Conservation (phyloP, 2,888 invertebrate genomes). For the Atethmia centrago region DNA sequence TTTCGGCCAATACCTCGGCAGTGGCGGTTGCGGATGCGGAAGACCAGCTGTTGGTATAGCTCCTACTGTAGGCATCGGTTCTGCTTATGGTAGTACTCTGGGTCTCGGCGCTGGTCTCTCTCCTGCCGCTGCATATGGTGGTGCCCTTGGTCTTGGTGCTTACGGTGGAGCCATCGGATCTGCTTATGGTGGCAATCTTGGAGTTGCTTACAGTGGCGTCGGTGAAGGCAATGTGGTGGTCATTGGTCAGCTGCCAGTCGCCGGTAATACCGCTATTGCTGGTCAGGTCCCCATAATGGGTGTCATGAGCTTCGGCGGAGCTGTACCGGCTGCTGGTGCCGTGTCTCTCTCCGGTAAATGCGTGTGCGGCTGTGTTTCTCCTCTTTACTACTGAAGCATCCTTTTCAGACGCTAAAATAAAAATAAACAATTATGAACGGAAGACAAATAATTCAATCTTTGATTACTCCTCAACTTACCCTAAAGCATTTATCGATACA, state of each 20-base stretch:
- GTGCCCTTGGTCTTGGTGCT: neutral
- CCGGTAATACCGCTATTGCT: conserved; percentile 48
- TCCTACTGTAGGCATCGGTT: too few species aligned
- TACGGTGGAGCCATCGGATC: conserved; percentile 17
- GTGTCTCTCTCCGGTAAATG: conserved; percentile 48
- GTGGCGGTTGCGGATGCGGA: too few species aligned
- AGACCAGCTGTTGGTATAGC: too few species aligned
- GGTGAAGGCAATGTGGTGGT: conserved; percentile 73
- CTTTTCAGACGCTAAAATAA: neutral
- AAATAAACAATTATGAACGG: neutral
- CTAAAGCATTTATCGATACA: too few species aligned
- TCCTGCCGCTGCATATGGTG: too few species aligned
- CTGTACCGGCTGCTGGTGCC: conserved; percentile 46
- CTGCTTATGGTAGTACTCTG: too few species aligned
- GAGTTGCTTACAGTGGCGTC: too few species aligned
- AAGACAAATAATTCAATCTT: too few species aligned
- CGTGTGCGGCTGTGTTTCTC: conserved; percentile 38
- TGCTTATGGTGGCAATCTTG: conserved; percentile 37
- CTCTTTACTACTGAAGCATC: neutral
- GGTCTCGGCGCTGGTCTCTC: too few species aligned
- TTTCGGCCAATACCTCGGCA: too few species aligned
- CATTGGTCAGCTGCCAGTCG: conserved; percentile 64
- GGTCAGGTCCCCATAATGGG: conserved; percentile 70
- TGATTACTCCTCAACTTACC: too few species aligned
- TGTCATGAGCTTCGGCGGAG: conserved; percentile 58